Evolutionary conservation across 2,797 vertebrate species (phyloP), one percentile per base, ranked within the genome.

Genomic region (Urocyon cinereoargenteus): DNA sequence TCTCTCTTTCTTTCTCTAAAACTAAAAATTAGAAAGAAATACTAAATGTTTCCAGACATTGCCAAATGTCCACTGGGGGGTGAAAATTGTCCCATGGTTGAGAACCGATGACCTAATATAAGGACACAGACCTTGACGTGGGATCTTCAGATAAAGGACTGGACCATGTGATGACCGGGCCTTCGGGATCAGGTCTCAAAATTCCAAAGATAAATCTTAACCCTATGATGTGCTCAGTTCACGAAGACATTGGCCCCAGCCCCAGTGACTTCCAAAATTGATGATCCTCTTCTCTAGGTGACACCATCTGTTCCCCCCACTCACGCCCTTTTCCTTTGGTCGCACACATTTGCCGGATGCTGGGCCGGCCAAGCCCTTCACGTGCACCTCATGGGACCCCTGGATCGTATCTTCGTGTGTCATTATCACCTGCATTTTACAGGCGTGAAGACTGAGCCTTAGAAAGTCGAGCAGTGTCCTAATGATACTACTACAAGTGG

Each of bases 341-440:
- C 21, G 53, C 51, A 36, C 7, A 0, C 6, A 0, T 19, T 70
- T 31, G 21, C 21, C 49, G 15, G 81, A 57, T 53, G 68, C 62
- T 51, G 34, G 51, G 45, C 62, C 57, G 40, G 45, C 62, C 40
- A 4, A 62, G 62, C 26, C 19, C 49, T 21, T 40, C 4, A 0
- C 0, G 0, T 1, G 45, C 19, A 9, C 9, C 2, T 34, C 59
- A 1, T 1, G 21, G 9, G 34, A 4, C 19, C 66, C n/a, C 72
- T 9, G 40, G 85, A 2, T 22, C 24, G 1, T 9, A 59, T 15
- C n/a, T 53, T n/a, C 7, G 15, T 61, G 24, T 9, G 1, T 19
- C 0, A 0, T 31, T 2, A 14, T 14, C 26, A 1, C 3, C 2
- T 15, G 59, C 70, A n/a, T 51, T 51, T 82, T 19, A 64, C 4